Base-by-base conservation (phyloP, 1,140 invertebrate genomes). In the Drosophila eugracilis region DNA sequence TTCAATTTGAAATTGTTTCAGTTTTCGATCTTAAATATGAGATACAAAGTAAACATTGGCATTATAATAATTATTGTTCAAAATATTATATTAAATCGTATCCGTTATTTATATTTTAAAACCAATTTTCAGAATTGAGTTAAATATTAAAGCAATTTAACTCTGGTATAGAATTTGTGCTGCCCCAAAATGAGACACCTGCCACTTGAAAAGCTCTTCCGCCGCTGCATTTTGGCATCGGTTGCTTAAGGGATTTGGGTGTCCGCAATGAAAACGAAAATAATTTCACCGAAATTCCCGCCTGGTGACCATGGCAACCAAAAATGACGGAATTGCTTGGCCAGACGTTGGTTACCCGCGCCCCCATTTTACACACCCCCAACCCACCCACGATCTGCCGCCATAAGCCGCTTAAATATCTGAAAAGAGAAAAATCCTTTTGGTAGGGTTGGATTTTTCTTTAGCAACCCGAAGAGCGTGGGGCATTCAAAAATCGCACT, bases 401-500 rank as follows among this genome's bases (percentile, higher is more conserved):
- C 58, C 73, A 53, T 85, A 88, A 85, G 62, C 81, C 53, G 81
- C 81, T 85, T 85, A 86, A 76, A 86, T 66, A 62, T 50, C 36
- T 49, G 54, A 41, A 49, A 49, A 57, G 50, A 6, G 49, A 42
- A 57, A 62, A 59, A 65, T 58, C 53, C 37, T 63, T 9, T 3
- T 3, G 44, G 21, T 10, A 14, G 24, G 24, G 36, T 10, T 17
- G 36, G 6, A 39, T 39, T 39, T 39, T 44, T 26, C 21, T 39
- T 45, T 22, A 37, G 24, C 49, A 59, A 14, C 52, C 32, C n/a
- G n/a, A n/a, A 24, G n/a, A 32, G 53, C 12, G n/a, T n/a, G 52
- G 42, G 71, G 32, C 65, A 83, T 83, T 57, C 53, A 80, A 74
- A 86, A 85, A 67, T 88, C 59, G 74, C 81, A 88, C 81, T 86